Evolutionary conservation across 2,797 vertebrate genomes (phyloP), one percentile per base, ranked within the genome.

Genomic region (Semaprochilodus insignis): DNA sequence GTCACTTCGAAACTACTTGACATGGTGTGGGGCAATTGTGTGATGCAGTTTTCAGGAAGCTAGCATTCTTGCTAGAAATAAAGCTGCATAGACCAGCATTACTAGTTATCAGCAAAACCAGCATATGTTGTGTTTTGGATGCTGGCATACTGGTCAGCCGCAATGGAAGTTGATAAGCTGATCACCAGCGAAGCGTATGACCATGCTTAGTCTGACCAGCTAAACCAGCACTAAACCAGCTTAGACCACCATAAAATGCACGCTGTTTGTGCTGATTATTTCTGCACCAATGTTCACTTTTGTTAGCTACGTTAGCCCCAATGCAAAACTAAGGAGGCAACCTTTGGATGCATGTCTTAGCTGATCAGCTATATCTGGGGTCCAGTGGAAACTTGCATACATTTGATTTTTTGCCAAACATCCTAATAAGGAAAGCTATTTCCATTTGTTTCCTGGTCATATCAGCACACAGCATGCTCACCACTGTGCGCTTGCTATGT

Each of bases 401-500:
- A n/a, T 59, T 59, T n/a, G 44, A 48, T 48, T 17, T 59, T 59
- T n/a, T 59, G 21, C 57, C 57, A 60, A 31, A 31, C 59, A 11
- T 23, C 21, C 21, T n/a, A n/a, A n/a, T 55, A 55, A 31, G 73
- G 19, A 19, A 36, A 75, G 17, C 8, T 48, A 6, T 40, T 71
- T 80, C 23, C 69, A 80, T 36, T 62, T 52, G 59, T 67, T 52
- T 77, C 51, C 36, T 66, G 19, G 13, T 72, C 40, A 70, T 75
- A 65, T 70, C 36, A 75, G 23, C 7, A 44, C 59, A 73, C 71
- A 85, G 40, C 70, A 23, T 52, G 44, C 6, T 60, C 27, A 59
- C 31, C 57, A 25, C 10, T 48, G 36, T 60, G 62, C 74, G 81
- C 74, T 73, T 77, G 76, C 80, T 51, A 62, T 63, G 63, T 75